Base-by-base conservation (phyloP, 53 echinoderm and acorn worm genomes). In the Echinarachnius parma region DNA sequence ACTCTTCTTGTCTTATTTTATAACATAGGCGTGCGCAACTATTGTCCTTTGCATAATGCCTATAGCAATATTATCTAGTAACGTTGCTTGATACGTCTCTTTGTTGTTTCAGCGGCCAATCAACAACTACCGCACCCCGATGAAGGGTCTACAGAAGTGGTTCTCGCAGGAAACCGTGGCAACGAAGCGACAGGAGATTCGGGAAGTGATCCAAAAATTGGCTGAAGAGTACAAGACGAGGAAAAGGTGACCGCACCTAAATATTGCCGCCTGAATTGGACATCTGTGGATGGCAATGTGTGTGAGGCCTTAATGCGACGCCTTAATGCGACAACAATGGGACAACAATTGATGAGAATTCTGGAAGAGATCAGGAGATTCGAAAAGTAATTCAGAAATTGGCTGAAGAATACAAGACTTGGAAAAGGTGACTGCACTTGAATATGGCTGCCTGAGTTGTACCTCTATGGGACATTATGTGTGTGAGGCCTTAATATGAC, bases 91-190 rank as follows among this genome's bases (percentile, higher is more conserved):
- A 18, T 52, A 21, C 13, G 39, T 49, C 19, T 13, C 7, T 39
- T 39, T 49, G 11, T 15, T 61, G 0, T 52, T 60, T 28, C 81
- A 93, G 94, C 80, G 78, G 53, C 94, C 89, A 0, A 83, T 89
- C 31, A 53, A 34, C 28, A 89, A 86, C 69, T 93, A 77, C 48
- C 34, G 47, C 20, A 66, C 72, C 20, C 94, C 94, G 5, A 63
- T 93, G 62, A 67, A 70, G 60, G 86, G 86, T 49, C 75, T 93
- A 15, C 58, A 53, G 46, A 70, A 48, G 14, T 93, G 94, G 94
- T 93, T 93, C 37, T 36, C 56, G 4, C 83, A 89, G 46, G 86
- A 76, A 13, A 48, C 52, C 10, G 86, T 90, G 16, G 74, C 66
- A 44, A 31, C 47, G 25, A 93, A 93, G 53, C 78, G 94, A 11